Percentiles rank a stretch among this genome's conserved stretches.
These are phyloP conservation scores for Chaetogeoica ovagalla DNA, from an alignment of 2,888 invertebrate species.

Conservation along the genomic window DNA sequence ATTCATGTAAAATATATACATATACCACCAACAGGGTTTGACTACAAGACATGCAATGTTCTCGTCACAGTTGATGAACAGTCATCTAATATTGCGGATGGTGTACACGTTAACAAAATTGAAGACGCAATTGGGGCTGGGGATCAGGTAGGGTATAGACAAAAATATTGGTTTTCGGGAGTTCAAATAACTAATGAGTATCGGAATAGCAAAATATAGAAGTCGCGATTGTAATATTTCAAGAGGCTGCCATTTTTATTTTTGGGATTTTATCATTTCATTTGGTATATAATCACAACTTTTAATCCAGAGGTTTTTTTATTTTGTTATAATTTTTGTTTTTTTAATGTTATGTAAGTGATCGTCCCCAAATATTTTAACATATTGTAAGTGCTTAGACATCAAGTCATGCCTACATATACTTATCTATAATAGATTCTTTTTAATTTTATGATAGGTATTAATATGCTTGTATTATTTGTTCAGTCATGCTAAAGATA, in stretches of 20 bases:
- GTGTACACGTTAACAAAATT: constrained; percentile 84
- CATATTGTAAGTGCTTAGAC: constrained; percentile 20
- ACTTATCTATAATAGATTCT: background rate
- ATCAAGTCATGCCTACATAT: constrained; percentile 10
- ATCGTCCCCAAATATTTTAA: background rate
- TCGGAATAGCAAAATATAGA: background rate
- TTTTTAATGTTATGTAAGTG: constrained; percentile 24
- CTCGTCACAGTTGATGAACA: constrained; percentile 97
- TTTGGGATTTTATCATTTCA: constrained; percentile 22
- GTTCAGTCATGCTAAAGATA: background rate
- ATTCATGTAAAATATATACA: constrained; percentile 34
- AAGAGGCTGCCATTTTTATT: constrained; percentile 18
- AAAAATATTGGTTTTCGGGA: constrained; percentile 37
- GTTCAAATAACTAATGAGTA: background rate
- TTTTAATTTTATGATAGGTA: background rate
- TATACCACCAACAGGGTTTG: constrained; percentile 76
- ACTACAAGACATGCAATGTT: constrained; percentile 99
- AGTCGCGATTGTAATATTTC: constrained; percentile 23
- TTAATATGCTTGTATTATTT: background rate
- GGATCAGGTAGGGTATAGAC: constrained; percentile 78
- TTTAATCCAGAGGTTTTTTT: background rate
- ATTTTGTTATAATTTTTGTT: background rate
- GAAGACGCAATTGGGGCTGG: constrained; percentile 95
- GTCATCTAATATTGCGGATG: constrained; percentile 91
- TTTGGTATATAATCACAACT: constrained; percentile 10